A percentile compares a stretch with the other conserved stretches of the same genome.
These are phyloP conservation scores for Erpornis zantholeuca DNA, from an alignment of 2,113 vertebrate genomes.

Conservation along the genomic window DNA sequence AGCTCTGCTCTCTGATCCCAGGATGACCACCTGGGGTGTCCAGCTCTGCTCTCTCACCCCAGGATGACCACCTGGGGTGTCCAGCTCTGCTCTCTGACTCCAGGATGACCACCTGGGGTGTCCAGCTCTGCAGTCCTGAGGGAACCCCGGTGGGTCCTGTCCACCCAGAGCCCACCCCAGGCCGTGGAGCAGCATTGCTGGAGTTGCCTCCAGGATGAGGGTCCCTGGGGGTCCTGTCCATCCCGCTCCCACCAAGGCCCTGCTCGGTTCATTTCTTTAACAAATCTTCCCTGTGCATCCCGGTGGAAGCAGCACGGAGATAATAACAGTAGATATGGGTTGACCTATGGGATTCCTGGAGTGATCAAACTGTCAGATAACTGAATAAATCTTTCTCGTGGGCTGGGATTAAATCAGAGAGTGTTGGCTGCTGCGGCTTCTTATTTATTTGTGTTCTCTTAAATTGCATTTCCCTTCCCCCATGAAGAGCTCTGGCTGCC, in stretches of 20 bases:
- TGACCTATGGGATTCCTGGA: slow-evolving; percentile 60
- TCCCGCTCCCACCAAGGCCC: not conserved
- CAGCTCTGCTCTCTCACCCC: not conserved
- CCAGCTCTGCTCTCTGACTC: not conserved
- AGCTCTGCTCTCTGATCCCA: not conserved
- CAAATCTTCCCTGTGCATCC: not conserved
- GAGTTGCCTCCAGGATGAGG: not conserved
- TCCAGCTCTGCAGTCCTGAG: not conserved
- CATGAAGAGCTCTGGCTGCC: not conserved
- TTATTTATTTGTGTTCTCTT: slow-evolving; percentile 58
- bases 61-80: too few species aligned
- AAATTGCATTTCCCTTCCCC: slow-evolving; percentile 59
- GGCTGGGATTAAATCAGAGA: slow-evolving; percentile 57
- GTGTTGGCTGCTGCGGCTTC: not conserved
- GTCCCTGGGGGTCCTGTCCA: not conserved
- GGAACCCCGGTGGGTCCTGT: fast-evolving
- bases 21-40: not conserved
- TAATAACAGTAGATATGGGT: slow-evolving; percentile 12
- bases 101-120: not conserved
- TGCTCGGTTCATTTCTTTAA: not conserved
- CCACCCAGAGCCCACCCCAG: not conserved
- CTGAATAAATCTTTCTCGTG: slow-evolving; percentile 54
- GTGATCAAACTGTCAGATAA: slow-evolving; percentile 61
- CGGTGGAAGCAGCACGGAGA: slow-evolving; percentile 11
- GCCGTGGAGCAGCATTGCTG: fast-evolving